Evolutionary conservation across 2,797 vertebrate genomes (phyloP).

Genomic region (Parotocinclus haroldoi): DNA sequence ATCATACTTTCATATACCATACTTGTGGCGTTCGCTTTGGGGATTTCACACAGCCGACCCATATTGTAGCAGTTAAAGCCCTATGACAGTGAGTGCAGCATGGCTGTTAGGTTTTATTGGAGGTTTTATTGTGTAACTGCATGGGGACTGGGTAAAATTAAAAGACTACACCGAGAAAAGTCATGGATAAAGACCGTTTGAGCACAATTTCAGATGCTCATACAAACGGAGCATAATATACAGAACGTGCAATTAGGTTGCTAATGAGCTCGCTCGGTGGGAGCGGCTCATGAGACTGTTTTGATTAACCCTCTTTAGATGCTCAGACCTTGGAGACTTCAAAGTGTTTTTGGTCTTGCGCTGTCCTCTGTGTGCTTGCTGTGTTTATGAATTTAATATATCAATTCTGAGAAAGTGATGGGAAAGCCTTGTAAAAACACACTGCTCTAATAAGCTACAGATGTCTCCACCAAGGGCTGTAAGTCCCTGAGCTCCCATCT

Average conservation of each 20-base stretch:
- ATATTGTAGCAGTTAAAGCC: neutral
- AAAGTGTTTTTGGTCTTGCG: neutral
- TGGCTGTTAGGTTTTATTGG: conserved; percentile 1
- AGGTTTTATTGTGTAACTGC: neutral
- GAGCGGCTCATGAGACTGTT: conserved; percentile 10
- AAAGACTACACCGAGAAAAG: neutral
- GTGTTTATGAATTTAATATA: conserved; percentile 55
- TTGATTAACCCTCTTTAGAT: conserved; percentile 37
- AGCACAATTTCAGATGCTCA: no score
- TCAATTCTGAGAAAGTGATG: conserved; percentile 52
- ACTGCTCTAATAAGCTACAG: conserved; percentile 48
- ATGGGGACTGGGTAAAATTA: neutral
- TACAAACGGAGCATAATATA: no score
- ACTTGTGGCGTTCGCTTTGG: no score
- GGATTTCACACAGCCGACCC: neutral
- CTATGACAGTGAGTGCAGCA: neutral
- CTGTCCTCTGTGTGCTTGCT: conserved; percentile 7
- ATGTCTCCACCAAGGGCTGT: conserved; percentile 46
- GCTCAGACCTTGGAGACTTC: conserved; percentile 16
- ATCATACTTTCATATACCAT: no score
- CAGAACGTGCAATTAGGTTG: no score
- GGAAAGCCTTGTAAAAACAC: conserved; percentile 53
- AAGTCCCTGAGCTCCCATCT: conserved; percentile 31
- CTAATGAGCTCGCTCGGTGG: conserved; percentile 4
- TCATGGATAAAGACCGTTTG: no score